Percentiles rank a stretch among this genome's conserved stretches.
These are phyloP conservation scores for Elegia similella DNA, from an alignment of 2,888 invertebrate genomes.

Conservation along the genomic window DNA sequence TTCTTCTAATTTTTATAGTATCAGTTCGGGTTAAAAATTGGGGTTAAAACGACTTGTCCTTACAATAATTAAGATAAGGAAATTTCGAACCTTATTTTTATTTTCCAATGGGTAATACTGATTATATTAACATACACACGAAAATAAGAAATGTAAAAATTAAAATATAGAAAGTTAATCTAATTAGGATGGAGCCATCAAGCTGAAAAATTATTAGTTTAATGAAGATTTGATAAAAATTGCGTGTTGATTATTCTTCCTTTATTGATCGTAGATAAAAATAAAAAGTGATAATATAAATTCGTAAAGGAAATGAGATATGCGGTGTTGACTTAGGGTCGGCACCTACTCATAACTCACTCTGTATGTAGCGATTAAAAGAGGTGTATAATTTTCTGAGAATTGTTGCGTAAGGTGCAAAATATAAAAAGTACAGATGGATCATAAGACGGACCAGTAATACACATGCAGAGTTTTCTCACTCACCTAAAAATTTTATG, in stretches of 20 bases:
- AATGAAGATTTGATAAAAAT: constrained; percentile 9
- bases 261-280: background rate
- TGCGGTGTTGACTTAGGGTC: constrained; percentile 16
- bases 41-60: too few relatives aligned
- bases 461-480: too few relatives aligned
- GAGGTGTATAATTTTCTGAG: constrained; percentile 10
- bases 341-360: constrained; percentile 13
- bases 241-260: background rate
- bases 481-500: too few relatives aligned
- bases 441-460: too few relatives aligned
- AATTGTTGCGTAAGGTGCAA: constrained; percentile 1
- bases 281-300: constrained; percentile 7
- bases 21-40: too few relatives aligned
- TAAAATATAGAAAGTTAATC: too few relatives aligned
- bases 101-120: too few relatives aligned
- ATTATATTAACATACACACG: too few relatives aligned
- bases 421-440: background rate
- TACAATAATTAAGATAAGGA: too few relatives aligned
- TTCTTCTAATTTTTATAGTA: too few relatives aligned
- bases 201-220: background rate
- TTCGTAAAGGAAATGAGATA: constrained; percentile 10
- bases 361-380: constrained; percentile 2
- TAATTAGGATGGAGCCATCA: background rate
- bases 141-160: too few relatives aligned
- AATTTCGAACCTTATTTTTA: too few relatives aligned